These are phyloP conservation scores for Ectropis grisescens DNA, from an alignment of 1,140 invertebrate species.

Conservation along the genomic window DNA sequence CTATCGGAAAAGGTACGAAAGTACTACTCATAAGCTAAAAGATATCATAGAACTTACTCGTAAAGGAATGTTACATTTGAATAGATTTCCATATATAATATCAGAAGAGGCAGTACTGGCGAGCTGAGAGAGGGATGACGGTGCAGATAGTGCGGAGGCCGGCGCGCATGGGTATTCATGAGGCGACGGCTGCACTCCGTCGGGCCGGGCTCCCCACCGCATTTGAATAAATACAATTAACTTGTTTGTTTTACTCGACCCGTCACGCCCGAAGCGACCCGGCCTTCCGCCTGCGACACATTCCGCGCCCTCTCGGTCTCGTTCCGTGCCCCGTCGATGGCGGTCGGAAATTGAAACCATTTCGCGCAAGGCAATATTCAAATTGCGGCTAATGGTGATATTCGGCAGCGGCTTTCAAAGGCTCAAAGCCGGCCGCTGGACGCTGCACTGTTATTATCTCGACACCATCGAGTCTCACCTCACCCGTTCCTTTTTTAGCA, in stretches of 20 bases:
- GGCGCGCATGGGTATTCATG: slow-evolving; percentile 56
- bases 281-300: slow-evolving; percentile 28
- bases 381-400: slow-evolving; percentile 43
- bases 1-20: no score
- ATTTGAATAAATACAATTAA: slow-evolving; percentile 69
- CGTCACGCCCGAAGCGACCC: slow-evolving; percentile 30
- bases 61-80: no score
- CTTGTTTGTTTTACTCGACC: slow-evolving; percentile 62
- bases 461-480: slow-evolving; percentile 55
- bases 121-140: slow-evolving; percentile 32
- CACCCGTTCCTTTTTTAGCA: slow-evolving; percentile 59
- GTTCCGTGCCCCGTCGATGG: slow-evolving; percentile 1
- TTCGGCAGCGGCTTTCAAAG: slow-evolving; percentile 46
- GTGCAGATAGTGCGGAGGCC: slow-evolving; percentile 38
- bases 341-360: slow-evolving; percentile 20
- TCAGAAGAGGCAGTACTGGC: no score
- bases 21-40: no score
- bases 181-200: slow-evolving; percentile 35
- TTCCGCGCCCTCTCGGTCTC: slow-evolving; percentile 11
- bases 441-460: slow-evolving; percentile 63
- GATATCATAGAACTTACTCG: no score
- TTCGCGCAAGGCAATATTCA: slow-evolving; percentile 27
- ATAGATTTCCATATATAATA: no score
- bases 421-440: slow-evolving; percentile 21
- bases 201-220: slow-evolving; percentile 20